Evolutionary conservation across 2,888 invertebrate genomes (phyloP).

Genomic region (Polydrusus cervinus): DNA sequence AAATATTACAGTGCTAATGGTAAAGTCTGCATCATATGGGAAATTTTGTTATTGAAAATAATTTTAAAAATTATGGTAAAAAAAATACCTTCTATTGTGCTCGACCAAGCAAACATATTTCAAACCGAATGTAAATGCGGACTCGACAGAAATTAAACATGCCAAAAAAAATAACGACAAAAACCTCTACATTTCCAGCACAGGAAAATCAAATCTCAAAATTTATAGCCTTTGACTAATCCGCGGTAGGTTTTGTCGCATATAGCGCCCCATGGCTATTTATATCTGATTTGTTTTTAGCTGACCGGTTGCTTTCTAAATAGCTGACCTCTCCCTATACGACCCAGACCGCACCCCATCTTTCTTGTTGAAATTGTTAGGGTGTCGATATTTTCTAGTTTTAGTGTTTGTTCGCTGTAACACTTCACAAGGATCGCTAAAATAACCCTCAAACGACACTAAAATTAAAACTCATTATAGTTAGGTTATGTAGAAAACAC

Average conservation of each 20-base stretch:
- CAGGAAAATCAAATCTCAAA: slow-evolving; percentile 24
- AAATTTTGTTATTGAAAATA: too few species aligned
- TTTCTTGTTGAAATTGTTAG: slow-evolving; percentile 1
- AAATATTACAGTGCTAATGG: too few species aligned
- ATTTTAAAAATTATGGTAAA: too few species aligned
- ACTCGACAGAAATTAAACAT: not conserved
- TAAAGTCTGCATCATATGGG: too few species aligned
- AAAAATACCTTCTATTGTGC: too few species aligned
- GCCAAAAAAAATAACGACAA: slow-evolving; percentile 2
- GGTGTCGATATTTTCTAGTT: not conserved
- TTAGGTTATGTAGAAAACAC: too few species aligned
- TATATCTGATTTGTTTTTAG: slow-evolving; percentile 27
- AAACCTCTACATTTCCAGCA: not conserved
- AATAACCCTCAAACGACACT: too few species aligned
- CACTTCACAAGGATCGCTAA: too few species aligned
- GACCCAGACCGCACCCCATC: slow-evolving; percentile 8
- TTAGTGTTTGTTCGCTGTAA: not conserved
- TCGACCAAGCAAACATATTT: not conserved
- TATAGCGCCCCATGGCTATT: slow-evolving; percentile 7
- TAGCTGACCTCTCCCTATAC: slow-evolving; percentile 6
- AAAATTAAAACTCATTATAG: too few species aligned
- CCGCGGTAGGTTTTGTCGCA: not conserved
- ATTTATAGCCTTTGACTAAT: slow-evolving; percentile 21
- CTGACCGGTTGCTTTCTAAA: slow-evolving; percentile 2
- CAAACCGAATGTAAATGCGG: not conserved